Evolutionary conservation across 2,797 vertebrate species (phyloP).

Genomic region (Pogonophryne albipinna): DNA sequence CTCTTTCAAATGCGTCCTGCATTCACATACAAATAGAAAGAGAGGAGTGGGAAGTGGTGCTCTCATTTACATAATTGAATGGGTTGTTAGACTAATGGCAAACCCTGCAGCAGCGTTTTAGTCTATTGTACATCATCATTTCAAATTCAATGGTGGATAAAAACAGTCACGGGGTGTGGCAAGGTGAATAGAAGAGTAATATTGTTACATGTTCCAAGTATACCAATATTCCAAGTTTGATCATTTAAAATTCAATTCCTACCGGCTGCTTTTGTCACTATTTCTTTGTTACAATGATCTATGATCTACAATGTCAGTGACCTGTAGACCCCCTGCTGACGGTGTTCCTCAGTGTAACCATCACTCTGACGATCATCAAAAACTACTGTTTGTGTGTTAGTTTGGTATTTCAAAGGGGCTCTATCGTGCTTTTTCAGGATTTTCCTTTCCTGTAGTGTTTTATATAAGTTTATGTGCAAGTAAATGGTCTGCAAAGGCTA

Average conservation of each 20-base stretch:
- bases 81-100: slow-evolving; percentile 38
- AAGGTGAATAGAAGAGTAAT: no score
- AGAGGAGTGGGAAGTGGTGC: slow-evolving; percentile 25
- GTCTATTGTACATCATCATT: no score
- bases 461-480: no score
- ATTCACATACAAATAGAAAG: slow-evolving; percentile 15
- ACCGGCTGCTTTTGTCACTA: neutral
- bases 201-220: neutral
- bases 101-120: slow-evolving; percentile 12
- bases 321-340: neutral
- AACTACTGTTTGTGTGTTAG: slow-evolving; percentile 11
- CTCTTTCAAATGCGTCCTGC: slow-evolving; percentile 14
- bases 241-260: no score
- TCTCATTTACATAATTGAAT: slow-evolving; percentile 67
- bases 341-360: neutral
- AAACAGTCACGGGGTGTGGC: no score
- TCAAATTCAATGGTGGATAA: no score
- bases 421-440: no score
- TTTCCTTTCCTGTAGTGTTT: no score
- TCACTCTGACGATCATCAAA: neutral
- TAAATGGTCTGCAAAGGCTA: no score
- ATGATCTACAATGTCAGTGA: neutral
- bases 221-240: neutral
- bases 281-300: neutral
- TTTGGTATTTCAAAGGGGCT: neutral